Base-by-base conservation (phyloP, 2,888 invertebrate genomes). In the Nycteola revayana region DNA sequence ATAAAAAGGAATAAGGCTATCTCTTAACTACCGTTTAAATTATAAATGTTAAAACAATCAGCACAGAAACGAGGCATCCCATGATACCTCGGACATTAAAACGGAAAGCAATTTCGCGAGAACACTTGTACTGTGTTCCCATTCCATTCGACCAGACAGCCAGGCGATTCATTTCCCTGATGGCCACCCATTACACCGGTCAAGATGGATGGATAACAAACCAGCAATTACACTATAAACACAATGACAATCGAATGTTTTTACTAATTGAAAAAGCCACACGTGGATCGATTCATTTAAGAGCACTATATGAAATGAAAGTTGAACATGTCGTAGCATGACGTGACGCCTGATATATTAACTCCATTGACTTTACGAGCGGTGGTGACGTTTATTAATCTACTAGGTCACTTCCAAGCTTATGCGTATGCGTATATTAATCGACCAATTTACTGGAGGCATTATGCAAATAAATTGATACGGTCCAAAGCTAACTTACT, bases 221-320 rank as follows among this genome's bases (percentile, higher is more conserved):
- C 79, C 78, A 58, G 68, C 86, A 84, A 84, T 86, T 85, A 85
- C 79, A 80, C 83, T 79, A 83, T 84, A 78, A 86, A 80, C 80
- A 75, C 80, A 82, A 79, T 71, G 80, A 85, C 84, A 82, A 83
- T 82, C 80, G 79, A 84, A 82, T 81, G 80, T 79, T 79, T 79
- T 79, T 75, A 79, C 80, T 86, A 87, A 88, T 88, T 87, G 85
- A 87, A 86, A 85, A 83, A 75, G 77, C 79, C 76, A 66, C 75
- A 69, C 68, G 57, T 60, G 66, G 65, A 76, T 83, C 80, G 80
- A 84, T 81, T 70, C 69, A 69, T 80, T 76, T 72, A 64, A 76
- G 75, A 75, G 81, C 86, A 87, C 87, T 87, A 80, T 86, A 81
- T 84, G 77, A 86, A 86, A 87, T 86, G 80, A 86, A 84, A 77